Evolutionary conservation across 2,113 vertebrate genomes (phyloP).

Genomic region (Cinclus mexicanus): DNA sequence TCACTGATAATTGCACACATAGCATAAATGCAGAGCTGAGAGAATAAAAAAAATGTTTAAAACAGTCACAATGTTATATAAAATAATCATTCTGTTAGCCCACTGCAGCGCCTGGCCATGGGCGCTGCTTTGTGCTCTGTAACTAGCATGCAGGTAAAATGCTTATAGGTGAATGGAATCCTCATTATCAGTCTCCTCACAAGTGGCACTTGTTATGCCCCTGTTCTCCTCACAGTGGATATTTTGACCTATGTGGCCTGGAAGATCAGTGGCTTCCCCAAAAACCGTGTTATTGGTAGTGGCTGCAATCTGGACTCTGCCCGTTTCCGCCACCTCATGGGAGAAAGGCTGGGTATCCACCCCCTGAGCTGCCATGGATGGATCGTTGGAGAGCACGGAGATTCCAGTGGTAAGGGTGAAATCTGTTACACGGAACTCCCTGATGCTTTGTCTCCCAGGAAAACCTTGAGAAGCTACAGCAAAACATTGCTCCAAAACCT

Average conservation of each 20-base stretch:
- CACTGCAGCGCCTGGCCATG: background rate
- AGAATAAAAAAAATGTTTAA: background rate
- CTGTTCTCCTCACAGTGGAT: conserved; percentile 82
- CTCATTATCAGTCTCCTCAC: background rate
- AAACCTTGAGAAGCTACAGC: background rate
- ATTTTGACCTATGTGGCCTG: conserved; percentile 97
- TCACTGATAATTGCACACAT: background rate
- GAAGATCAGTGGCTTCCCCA: conserved; percentile 97
- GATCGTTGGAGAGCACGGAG: conserved; percentile 93
- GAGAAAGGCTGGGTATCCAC: conserved; percentile 88
- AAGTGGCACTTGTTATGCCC: background rate
- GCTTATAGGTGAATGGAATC: background rate
- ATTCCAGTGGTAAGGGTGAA: conserved; percentile 90
- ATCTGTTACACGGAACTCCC: background rate
- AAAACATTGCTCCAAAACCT: background rate
- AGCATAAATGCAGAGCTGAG: background rate
- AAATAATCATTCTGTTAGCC: background rate
- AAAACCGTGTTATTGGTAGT: conserved; percentile 92
- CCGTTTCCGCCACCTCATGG: conserved; percentile 95
- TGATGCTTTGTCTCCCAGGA: background rate
- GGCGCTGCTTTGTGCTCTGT: background rate
- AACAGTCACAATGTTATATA: background rate
- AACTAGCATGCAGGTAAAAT: background rate
- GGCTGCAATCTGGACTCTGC: conserved; percentile 97
- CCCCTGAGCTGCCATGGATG: conserved; percentile 93